Conservation (phyloP, 1,140 invertebrate genomes). For the Aphis gossypii region DNA sequence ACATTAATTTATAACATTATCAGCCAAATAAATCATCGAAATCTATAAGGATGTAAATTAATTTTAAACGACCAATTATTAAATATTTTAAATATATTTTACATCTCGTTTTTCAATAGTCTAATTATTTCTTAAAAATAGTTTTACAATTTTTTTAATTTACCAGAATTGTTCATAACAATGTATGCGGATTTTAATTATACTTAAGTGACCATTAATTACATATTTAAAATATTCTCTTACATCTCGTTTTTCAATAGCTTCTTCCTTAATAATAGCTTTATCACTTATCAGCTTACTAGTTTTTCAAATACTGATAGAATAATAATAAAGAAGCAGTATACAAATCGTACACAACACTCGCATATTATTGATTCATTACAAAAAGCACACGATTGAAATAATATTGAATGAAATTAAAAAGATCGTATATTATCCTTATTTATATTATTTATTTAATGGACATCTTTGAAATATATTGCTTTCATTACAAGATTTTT, state of each 20-base stretch:
- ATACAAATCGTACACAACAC: background rate
- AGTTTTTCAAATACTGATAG: background rate
- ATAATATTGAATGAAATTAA: background rate
- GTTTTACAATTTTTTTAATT: background rate
- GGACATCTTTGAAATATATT: background rate
- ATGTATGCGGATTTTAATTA: background rate
- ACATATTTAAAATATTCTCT: conserved; percentile 1
- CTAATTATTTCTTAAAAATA: background rate
- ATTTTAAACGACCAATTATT: background rate
- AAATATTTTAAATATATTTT: background rate
- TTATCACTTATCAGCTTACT: background rate
- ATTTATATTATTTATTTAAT: too few relatives aligned
- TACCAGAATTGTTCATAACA: background rate
- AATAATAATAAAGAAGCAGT: background rate
- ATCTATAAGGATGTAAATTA: background rate
- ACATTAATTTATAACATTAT: too few relatives aligned
- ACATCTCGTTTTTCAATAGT: background rate
- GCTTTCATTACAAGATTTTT: background rate
- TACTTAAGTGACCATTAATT: background rate
- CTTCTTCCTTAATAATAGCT: background rate
- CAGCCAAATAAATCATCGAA: background rate
- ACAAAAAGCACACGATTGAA: background rate
- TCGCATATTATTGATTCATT: background rate
- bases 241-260: background rate
- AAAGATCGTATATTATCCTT: background rate